Conservation (phyloP, 1,140 invertebrate species). For the Lepidurus packardi region DNA sequence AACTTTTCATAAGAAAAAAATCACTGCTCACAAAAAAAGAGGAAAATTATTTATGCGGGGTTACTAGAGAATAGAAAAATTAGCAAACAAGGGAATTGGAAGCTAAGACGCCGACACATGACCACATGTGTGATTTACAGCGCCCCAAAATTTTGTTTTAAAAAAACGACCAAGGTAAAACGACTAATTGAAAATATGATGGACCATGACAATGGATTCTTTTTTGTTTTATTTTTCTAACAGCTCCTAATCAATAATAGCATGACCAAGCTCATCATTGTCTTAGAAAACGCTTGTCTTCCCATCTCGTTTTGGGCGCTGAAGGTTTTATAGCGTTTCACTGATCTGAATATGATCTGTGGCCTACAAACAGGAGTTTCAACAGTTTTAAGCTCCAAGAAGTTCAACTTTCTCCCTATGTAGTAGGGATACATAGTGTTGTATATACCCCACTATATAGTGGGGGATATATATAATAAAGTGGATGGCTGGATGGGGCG, state of each 20-base stretch:
- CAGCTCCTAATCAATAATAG: slow-evolving; percentile 2
- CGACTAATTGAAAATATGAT: slow-evolving; percentile 6
- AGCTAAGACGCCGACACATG: background rate
- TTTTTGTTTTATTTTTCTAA: background rate
- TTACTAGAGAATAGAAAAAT: background rate
- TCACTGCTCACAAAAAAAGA: too few species aligned
- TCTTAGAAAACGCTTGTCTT: background rate
- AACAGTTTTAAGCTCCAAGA: too few species aligned
- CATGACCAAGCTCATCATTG: slow-evolving; percentile 14
- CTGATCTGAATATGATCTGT: background rate
- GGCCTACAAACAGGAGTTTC: background rate
- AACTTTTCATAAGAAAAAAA: too few species aligned
- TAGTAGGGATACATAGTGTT: too few species aligned
- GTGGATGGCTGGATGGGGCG: too few species aligned
- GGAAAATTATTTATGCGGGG: background rate
- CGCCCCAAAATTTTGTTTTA: too few species aligned
- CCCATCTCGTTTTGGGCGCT: background rate
- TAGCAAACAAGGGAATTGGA: background rate
- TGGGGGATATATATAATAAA: too few species aligned
- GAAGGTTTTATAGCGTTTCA: background rate
- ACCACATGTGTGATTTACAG: background rate
- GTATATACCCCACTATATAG: too few species aligned
- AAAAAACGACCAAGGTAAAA: background rate
- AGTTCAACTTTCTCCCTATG: too few species aligned
- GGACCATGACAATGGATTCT: background rate